A percentile compares a stretch with the other conserved stretches of the same genome.
phyloP scores from a whole-genome alignment of 2,888 invertebrate genomes.

The Argyresthia albistria region DNA sequence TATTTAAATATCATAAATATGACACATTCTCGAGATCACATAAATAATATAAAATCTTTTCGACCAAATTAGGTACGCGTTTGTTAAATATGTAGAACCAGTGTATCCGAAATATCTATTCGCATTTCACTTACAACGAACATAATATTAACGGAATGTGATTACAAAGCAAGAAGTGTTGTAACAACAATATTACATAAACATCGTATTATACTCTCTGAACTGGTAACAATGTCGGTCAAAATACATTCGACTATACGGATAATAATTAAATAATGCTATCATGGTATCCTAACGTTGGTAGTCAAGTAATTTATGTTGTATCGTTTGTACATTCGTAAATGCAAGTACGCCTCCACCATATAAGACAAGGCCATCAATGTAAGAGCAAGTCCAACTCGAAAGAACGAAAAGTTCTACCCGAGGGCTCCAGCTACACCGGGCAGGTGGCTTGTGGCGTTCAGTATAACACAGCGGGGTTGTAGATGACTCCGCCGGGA shows the following conservation, averaged over 20 bases:
- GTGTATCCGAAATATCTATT: neutral
- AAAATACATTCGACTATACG: neutral
- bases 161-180: conserved; percentile 14
- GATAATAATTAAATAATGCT: too few species aligned
- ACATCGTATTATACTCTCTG: neutral
- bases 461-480: conserved; percentile 29
- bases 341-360: too few species aligned
- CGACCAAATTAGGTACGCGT: neutral
- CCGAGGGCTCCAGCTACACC: too few species aligned
- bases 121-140: neutral
- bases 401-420: too few species aligned
- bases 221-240: too few species aligned
- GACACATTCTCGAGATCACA: conserved; percentile 6
- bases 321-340: too few species aligned
- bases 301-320: too few species aligned
- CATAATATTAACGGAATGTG: conserved; percentile 33
- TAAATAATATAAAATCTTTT: neutral
- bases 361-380: too few species aligned
- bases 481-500: conserved; percentile 87
- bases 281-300: too few species aligned
- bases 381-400: too few species aligned
- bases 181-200: neutral
- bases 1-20: conserved; percentile 1
- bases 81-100: neutral
- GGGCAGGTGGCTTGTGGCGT: conserved; percentile 2